Base-by-base conservation (phyloP, 2,888 invertebrate genomes). In the Amaurobius ferox region DNA sequence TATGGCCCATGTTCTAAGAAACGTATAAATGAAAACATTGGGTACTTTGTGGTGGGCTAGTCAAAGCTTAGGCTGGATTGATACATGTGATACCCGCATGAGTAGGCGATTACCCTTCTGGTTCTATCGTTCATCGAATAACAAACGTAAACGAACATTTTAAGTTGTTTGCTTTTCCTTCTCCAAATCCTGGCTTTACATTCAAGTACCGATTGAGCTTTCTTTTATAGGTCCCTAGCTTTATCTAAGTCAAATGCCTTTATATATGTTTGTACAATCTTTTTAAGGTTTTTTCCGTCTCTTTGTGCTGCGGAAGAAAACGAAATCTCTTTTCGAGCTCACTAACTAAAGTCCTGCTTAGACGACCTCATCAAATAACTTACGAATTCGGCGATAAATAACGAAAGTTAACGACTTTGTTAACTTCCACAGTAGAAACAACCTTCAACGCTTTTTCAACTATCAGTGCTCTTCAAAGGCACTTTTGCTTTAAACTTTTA, bases 361-460 rank as follows among this genome's bases (percentile, higher is more conserved):
- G 74, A 39, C 35, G 68, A 61, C 70, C 62, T 81, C 81, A 70
- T 76, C 81, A 81, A 81, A 81, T 74, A 81, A 70, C 76, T 70
- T 26, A 62, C 32, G 74, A 40, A 70, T 74, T 74, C 74, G 39
- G 74, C 76, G 81, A 81, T 81, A 81, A 81, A 81, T 81, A 81
- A 81, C 76, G 74, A 16, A 81, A 74, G 81, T 81, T 81, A 81
- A 81, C 81, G 81, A 74, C 81, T 81, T 76, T 81, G 81, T 81
- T 81, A 81, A 81, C 76, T 61, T 70, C 70, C 40, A 62, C 74
- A 68, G 74, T 66, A 68, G 68, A 70, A 68, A 68, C 70, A 68
- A 74, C 67, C n/a, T n/a, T n/a, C 9, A 9, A n/a, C 30, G 5
- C 74, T 81, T 80, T 70, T 70, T 74, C 62, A 70, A 67, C 67